Conservation (phyloP, 2,797 vertebrate genomes). For the Notamacropus eugenii region DNA sequence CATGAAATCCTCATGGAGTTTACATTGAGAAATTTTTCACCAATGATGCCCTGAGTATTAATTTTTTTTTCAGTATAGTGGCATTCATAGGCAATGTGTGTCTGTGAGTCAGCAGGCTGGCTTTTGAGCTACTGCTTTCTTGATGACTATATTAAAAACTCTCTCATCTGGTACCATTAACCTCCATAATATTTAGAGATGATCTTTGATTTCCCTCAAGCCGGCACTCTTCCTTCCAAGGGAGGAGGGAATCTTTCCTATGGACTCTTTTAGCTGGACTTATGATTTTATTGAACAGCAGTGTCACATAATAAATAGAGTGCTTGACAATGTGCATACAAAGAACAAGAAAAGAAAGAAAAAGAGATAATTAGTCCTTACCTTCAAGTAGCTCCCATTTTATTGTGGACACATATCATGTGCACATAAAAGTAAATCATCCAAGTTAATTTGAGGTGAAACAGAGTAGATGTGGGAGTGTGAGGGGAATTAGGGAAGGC, state of each 20-base stretch:
- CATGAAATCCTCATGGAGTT: not conserved
- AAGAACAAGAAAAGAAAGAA: not conserved
- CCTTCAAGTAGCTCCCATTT: not conserved
- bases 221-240: not conserved
- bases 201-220: not conserved
- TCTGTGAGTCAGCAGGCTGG: not conserved
- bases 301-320: not conserved
- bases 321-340: not conserved
- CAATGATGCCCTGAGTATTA: not conserved
- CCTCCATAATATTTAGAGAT: constrained; percentile 41
- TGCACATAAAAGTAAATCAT: not conserved
- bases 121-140: constrained; percentile 30
- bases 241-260: not conserved
- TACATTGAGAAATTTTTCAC: not conserved
- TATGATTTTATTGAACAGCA: not conserved
- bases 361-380: not conserved
- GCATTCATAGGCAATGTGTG: not conserved
- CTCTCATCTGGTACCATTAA: constrained; percentile 48
- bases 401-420: not conserved
- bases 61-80: not conserved
- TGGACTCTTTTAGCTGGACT: not conserved
- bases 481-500: not conserved
- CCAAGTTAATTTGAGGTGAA: not conserved
- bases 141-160: constrained; percentile 26
- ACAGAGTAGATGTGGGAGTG: not conserved